Evolutionary conservation across 2,888 invertebrate species (phyloP).

Genomic region (Aspidapion aeneum): DNA sequence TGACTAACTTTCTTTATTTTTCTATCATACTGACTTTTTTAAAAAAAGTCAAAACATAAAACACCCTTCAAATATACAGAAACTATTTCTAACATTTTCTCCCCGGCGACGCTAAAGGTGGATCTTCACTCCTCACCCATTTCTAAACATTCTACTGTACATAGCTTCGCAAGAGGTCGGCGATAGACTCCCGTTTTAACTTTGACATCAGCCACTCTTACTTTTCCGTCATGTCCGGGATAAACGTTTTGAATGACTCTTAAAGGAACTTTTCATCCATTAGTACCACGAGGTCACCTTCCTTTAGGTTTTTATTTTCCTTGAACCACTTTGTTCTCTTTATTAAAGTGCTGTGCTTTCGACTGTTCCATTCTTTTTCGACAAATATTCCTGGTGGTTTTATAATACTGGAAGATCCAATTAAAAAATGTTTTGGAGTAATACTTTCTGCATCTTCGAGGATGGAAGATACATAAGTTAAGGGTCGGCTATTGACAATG

Average conservation of each 20-base stretch:
- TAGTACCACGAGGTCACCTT: neutral
- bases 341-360: too few relatives aligned
- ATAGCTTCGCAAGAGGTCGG: neutral
- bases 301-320: neutral
- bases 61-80: too few relatives aligned
- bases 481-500: constrained; percentile 11
- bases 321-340: neutral
- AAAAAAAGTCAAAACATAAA: too few relatives aligned
- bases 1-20: too few relatives aligned
- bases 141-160: neutral
- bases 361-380: neutral
- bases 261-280: neutral
- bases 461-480: constrained; percentile 10
- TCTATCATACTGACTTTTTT: too few relatives aligned
- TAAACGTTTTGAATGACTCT: neutral
- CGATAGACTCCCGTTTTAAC: neutral
- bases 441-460: constrained; percentile 8
- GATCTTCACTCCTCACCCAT: neutral
- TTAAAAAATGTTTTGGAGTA: constrained; percentile 8
- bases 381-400: neutral
- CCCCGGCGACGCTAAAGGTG: too few relatives aligned
- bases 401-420: too few relatives aligned
- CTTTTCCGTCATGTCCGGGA: neutral
- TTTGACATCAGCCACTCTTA: neutral
- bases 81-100: too few relatives aligned